Evolutionary conservation across 1,140 invertebrate genomes (phyloP).

Genomic region (Centruroides sculpturatus): DNA sequence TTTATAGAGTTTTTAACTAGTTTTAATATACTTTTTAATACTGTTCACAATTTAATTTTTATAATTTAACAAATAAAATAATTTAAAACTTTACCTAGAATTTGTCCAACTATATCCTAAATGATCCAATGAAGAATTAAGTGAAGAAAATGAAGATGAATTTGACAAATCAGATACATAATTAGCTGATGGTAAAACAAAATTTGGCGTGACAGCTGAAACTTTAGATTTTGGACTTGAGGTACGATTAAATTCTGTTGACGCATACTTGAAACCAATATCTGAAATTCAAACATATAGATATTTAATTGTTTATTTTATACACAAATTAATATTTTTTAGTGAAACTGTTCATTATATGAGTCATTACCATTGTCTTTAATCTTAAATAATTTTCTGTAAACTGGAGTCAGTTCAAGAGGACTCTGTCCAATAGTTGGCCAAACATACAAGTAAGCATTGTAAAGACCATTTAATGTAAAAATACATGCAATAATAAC

Average conservation of each 20-base stretch:
- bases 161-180: constrained; percentile 1
- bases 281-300: too few relatives aligned
- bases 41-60: too few relatives aligned
- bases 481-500: not conserved
- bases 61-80: too few relatives aligned
- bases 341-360: too few relatives aligned
- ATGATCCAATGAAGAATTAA: constrained; percentile 2
- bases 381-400: constrained; percentile 13
- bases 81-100: not conserved
- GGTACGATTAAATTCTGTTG: not conserved
- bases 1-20: too few relatives aligned
- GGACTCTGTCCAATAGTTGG: constrained; percentile 5
- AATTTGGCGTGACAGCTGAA: not conserved
- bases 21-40: too few relatives aligned
- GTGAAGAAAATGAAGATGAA: not conserved
- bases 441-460: not conserved
- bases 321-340: not conserved
- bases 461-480: not conserved
- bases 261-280: not conserved
- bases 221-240: not conserved
- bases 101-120: constrained; percentile 4
- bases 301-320: too few relatives aligned
- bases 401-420: constrained; percentile 6
- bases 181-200: not conserved
- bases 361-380: constrained; percentile 15